phyloP scores from a whole-genome alignment of 1,140 invertebrate genomes.

The Elysia chlorotica region DNA sequence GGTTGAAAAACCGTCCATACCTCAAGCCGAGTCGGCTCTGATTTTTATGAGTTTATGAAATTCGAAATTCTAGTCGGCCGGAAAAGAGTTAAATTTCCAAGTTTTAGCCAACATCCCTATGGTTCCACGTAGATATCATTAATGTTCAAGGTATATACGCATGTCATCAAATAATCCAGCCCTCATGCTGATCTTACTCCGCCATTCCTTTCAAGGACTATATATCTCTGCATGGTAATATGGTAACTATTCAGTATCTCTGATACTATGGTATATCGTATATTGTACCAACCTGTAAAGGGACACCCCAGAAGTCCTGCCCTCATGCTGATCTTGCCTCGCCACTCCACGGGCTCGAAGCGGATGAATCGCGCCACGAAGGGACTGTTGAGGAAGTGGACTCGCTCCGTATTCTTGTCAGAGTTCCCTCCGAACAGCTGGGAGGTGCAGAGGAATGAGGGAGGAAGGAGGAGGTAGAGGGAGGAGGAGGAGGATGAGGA shows the following conservation, averaged over 20 bases:
- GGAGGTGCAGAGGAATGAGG: no score
- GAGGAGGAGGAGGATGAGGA: no score
- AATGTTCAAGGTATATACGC: neutral
- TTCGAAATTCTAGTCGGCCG: no score
- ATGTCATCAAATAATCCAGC: neutral
- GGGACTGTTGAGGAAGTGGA: slow-evolving; percentile 67
- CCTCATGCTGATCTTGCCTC: slow-evolving; percentile 65
- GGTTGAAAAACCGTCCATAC: no score
- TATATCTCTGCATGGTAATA: no score
- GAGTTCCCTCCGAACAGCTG: slow-evolving; percentile 68
- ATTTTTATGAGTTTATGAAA: no score
- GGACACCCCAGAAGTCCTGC: slow-evolving; percentile 67
- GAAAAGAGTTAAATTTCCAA: no score
- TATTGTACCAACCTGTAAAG: slow-evolving; percentile 56
- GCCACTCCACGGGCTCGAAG: slow-evolving; percentile 66
- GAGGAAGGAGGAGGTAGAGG: no score
- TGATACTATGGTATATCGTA: neutral
- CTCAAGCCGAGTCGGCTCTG: no score
- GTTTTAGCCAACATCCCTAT: no score
- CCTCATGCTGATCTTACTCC: neutral
- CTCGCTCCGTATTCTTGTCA: slow-evolving; percentile 65
- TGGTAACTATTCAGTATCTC: neutral
- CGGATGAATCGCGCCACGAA: slow-evolving; percentile 66
- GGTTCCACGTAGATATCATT: no score
- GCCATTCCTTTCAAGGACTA: no score